phyloP scores from a whole-genome alignment of 2,888 invertebrate genomes.

The Limnephilus marmoratus region DNA sequence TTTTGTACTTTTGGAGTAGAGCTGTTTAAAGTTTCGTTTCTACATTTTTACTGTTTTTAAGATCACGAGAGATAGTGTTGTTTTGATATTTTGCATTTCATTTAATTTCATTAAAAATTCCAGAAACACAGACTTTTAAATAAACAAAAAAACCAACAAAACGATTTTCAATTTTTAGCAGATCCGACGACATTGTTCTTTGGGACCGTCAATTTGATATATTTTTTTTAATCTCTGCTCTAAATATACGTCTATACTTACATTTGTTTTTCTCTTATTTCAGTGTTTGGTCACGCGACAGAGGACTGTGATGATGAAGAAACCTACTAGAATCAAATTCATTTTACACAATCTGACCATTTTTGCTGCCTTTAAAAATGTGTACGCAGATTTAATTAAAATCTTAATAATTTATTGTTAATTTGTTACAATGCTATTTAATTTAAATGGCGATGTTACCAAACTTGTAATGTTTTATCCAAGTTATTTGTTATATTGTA shows the following conservation, averaged over 20 bases:
- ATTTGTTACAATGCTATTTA: slow-evolving; percentile 25
- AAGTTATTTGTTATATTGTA: slow-evolving; percentile 20
- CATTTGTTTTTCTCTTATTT: slow-evolving; percentile 71
- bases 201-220: no score
- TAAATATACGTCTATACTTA: neutral
- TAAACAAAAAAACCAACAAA: no score
- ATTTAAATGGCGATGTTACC: slow-evolving; percentile 51
- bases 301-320: slow-evolving; percentile 92
- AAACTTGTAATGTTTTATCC: slow-evolving; percentile 5
- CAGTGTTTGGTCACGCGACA: slow-evolving; percentile 93
- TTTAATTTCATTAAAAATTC: no score
- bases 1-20: no score
- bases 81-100: no score
- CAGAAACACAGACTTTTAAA: no score
- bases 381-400: slow-evolving; percentile 18
- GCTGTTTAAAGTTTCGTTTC: no score
- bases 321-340: slow-evolving; percentile 78
- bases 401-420: slow-evolving; percentile 3
- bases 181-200: no score
- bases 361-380: slow-evolving; percentile 22
- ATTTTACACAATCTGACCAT: slow-evolving; percentile 13
- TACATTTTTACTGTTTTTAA: no score
- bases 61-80: no score
- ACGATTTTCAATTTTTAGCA: no score
- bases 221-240: neutral